phyloP scores from a whole-genome alignment of 2,888 invertebrate species.

The Andrena dorsata region DNA sequence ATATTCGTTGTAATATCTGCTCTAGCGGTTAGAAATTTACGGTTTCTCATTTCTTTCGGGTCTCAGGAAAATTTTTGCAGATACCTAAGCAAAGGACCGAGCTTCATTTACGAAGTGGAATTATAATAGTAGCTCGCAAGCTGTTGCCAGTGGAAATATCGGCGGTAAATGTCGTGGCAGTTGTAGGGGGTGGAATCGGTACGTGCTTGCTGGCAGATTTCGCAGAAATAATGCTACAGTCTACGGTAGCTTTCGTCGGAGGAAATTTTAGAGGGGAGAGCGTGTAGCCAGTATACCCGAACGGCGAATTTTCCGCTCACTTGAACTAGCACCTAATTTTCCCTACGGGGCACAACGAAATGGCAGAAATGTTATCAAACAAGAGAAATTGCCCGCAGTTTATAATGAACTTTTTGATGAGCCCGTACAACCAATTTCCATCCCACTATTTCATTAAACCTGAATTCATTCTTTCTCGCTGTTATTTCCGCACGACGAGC shows the following conservation, averaged over 20 bases:
- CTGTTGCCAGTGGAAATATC: conserved; percentile 66
- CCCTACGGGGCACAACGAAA: background rate
- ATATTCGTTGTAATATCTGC: too few relatives aligned
- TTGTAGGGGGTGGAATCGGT: conserved; percentile 52
- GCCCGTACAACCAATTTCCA: background rate
- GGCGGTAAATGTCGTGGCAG: conserved; percentile 56
- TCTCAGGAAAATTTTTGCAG: background rate
- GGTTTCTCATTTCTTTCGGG: background rate
- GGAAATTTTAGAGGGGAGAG: conserved; percentile 13
- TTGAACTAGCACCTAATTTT: conserved; percentile 23
- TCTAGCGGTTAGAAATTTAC: too few relatives aligned
- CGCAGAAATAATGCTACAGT: conserved; percentile 35
- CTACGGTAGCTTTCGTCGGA: background rate
- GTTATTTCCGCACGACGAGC: background rate
- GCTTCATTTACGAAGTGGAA: conserved; percentile 15
- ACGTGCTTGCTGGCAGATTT: conserved; percentile 28
- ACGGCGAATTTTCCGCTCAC: conserved; percentile 12
- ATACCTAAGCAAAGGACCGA: background rate
- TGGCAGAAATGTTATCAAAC: conserved; percentile 21
- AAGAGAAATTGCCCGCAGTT: background rate
- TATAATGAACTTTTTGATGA: conserved; percentile 32
- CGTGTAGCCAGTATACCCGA: background rate
- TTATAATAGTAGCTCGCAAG: conserved; percentile 46
- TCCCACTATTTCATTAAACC: conserved; percentile 3
- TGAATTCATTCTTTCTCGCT: background rate